Conservation (phyloP, 2,797 vertebrate genomes). For the Propithecus deckenii region DNA sequence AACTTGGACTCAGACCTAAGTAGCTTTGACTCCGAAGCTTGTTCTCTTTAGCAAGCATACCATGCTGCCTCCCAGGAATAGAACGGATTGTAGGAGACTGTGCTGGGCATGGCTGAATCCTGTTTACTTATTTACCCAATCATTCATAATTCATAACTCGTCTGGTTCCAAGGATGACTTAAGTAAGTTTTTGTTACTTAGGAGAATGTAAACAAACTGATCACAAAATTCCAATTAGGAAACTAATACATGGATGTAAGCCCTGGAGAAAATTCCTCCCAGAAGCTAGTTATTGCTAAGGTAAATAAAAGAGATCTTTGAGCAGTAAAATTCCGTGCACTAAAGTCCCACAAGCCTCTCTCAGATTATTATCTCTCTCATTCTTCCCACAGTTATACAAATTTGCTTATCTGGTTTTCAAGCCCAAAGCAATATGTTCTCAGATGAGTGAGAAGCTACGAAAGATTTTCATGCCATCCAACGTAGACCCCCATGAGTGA, state of each 20-base stretch:
- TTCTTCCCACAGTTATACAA: background rate
- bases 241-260: background rate
- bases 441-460: background rate
- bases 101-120: background rate
- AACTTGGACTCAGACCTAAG: background rate
- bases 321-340: background rate
- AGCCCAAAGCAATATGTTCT: background rate
- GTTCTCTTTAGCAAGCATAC: background rate
- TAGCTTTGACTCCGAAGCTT: background rate
- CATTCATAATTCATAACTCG: conserved; percentile 21
- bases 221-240: background rate
- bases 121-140: background rate
- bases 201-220: background rate
- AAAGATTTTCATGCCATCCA: background rate
- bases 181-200: background rate
- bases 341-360: background rate
- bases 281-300: background rate
- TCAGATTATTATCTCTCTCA: background rate
- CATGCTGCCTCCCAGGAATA: background rate
- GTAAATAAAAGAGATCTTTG: background rate
- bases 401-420: background rate
- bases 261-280: background rate
- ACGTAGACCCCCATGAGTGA: background rate
- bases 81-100: background rate
- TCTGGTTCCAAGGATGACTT: background rate